Evolutionary conservation across 1,140 invertebrate genomes (phyloP), one percentile per base, ranked within the genome.

Genomic region (Doryteuthis pealeii): DNA sequence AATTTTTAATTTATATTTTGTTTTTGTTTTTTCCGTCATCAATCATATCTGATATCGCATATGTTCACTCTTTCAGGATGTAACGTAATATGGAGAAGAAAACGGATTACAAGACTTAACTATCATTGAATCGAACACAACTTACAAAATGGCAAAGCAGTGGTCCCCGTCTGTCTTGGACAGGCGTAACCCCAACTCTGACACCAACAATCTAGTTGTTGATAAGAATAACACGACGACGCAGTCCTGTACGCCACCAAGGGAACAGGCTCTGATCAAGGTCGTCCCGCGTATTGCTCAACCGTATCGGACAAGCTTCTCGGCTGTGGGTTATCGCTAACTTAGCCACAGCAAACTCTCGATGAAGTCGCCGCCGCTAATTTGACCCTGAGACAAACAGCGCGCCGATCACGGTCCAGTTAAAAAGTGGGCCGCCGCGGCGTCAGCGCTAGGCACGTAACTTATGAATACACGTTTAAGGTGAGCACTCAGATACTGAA

Each of bases 231-330:
- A 83, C 82, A 1, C 73, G 82, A 14, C 72, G 70, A 15, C 74
- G 73, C 43, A 80, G 81, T 74, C 78, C 81, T 0, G 77, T 73
- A 1, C 75, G 77, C 69, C 14, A 30, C 26, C 22, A 67, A 54
- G 32, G 54, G 31, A 40, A 12, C 43, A 22, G 71, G 45, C 15
- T 76, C 78, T 26, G 77, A 78, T 6, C 79, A 80, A n/a, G n/a
- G 72, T 84, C 14, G 70, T 78, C n/a, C 76, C 79, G 40, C 71
- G 81, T 15, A 79, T 82, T 43, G 69, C 80, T 8, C 82, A 84
- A 74, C 81, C 82, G 2, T 84, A 84, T 68, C 74, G 82, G 14
- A 84, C 81, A 28, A 84, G 82, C 67, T 81, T 82, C 70, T 81
- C 80, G 70, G 82, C 82, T 15, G 78, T 79, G 31, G 74, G 77